A percentile compares a stretch with the other conserved stretches of the same genome.
These are phyloP conservation scores for Pantelozetes paolii DNA, from an alignment of 2,888 invertebrate genomes.

Conservation along the genomic window DNA sequence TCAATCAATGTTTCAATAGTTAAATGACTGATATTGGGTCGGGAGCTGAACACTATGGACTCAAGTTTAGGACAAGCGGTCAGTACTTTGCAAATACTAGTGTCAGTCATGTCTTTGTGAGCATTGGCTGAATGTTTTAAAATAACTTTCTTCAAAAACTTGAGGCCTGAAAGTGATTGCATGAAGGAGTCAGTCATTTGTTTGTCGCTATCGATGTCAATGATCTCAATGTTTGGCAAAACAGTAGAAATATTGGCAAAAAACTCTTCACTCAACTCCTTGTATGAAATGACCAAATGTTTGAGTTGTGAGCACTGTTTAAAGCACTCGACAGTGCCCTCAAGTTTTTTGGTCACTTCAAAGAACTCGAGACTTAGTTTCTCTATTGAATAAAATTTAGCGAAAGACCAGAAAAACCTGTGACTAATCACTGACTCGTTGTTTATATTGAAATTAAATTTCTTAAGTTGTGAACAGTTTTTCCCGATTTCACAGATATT, in stretches of 20 bases:
- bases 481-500: constrained; percentile 6
- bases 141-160: neutral
- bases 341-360: constrained; percentile 24
- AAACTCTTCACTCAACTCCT: constrained; percentile 21
- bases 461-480: constrained; percentile 12
- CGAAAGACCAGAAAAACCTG: neutral
- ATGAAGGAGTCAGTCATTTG: constrained; percentile 12
- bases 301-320: constrained; percentile 1
- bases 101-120: constrained; percentile 17
- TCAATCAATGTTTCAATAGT: constrained; percentile 9
- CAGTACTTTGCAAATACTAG: neutral
- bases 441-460: constrained; percentile 13
- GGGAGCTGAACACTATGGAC: constrained; percentile 7
- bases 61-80: neutral
- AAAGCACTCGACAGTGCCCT: constrained; percentile 19
- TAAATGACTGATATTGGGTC: neutral
- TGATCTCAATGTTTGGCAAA: constrained; percentile 10
- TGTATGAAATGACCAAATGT: constrained; percentile 21
- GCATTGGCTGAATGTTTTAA: constrained; percentile 2
- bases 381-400: constrained; percentile 21
- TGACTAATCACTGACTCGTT: constrained; percentile 27
- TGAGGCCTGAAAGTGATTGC: neutral
- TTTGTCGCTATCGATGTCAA: constrained; percentile 26
- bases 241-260: constrained; percentile 7
- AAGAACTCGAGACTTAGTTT: constrained; percentile 26